Conservation (phyloP, 2,113 vertebrate species). For the Hemiprocne comata region DNA sequence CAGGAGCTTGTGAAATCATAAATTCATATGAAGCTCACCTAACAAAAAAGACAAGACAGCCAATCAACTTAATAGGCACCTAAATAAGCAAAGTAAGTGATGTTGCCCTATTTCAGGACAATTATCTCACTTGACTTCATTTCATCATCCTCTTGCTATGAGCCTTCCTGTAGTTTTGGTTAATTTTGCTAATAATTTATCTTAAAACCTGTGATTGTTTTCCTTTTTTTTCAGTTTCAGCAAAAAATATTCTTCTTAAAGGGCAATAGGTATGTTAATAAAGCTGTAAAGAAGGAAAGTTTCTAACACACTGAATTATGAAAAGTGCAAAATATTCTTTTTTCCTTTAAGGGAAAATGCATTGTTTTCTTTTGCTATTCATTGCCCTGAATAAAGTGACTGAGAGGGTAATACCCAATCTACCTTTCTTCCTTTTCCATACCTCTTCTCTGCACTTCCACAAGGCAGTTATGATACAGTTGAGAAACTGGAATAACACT, state of each 20-base stretch:
- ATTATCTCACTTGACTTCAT: neutral
- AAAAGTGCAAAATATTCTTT: neutral
- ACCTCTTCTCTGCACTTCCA: neutral
- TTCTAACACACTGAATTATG: neutral
- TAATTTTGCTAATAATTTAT: neutral
- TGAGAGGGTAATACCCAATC: neutral
- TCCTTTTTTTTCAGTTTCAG: neutral
- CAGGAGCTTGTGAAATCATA: neutral
- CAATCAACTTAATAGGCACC: neutral
- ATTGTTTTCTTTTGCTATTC: neutral
- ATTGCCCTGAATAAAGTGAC: neutral
- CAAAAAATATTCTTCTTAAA: neutral
- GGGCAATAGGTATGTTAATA: neutral
- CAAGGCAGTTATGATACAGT: neutral
- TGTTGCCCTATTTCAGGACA: neutral
- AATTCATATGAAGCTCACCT: neutral
- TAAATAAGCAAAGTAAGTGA: neutral
- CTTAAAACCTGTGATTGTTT: neutral
- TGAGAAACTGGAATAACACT: neutral
- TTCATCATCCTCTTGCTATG: neutral
- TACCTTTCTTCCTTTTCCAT: neutral
- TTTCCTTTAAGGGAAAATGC: neutral
- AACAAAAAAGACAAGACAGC: neutral
- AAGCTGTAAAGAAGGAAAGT: neutral
- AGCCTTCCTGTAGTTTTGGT: neutral